These are phyloP conservation scores for Idris sp. DNA, from an alignment of 1,140 invertebrate species.

Conservation along the genomic window DNA sequence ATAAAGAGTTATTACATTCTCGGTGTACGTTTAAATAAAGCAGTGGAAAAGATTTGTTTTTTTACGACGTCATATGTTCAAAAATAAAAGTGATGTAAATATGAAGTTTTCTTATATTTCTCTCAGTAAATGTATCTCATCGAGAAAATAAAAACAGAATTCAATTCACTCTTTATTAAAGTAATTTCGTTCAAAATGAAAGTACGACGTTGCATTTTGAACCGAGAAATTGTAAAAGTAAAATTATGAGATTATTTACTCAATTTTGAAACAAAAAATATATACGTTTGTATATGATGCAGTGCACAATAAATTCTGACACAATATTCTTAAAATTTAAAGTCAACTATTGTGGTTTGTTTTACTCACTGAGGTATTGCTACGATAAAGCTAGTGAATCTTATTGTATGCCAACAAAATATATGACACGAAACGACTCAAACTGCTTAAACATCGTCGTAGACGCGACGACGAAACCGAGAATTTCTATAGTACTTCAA, in stretches of 20 bases:
- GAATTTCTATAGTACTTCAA: conserved; percentile 65
- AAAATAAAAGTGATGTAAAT: conserved; percentile 39
- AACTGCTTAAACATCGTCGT: conserved; percentile 58
- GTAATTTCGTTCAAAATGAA: conserved; percentile 5
- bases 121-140: conserved; percentile 21
- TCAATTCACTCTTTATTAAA: conserved; percentile 35
- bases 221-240: neutral
- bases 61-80: conserved; percentile 44
- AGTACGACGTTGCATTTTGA: neutral
- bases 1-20: conserved; percentile 60
- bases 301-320: no score
- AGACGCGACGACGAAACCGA: conserved; percentile 63
- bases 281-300: no score
- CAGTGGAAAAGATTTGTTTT: conserved; percentile 52
- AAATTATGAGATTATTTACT: neutral
- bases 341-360: conserved; percentile 16
- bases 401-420: conserved; percentile 37
- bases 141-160: conserved; percentile 35
- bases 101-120: conserved; percentile 37
- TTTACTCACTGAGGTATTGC: conserved; percentile 20
- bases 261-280: no score
- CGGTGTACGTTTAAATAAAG: conserved; percentile 42
- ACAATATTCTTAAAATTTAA: no score
- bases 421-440: conserved; percentile 42
- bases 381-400: conserved; percentile 30